Conservation (phyloP, 2,797 vertebrate species). For the Diceros bicornis region DNA sequence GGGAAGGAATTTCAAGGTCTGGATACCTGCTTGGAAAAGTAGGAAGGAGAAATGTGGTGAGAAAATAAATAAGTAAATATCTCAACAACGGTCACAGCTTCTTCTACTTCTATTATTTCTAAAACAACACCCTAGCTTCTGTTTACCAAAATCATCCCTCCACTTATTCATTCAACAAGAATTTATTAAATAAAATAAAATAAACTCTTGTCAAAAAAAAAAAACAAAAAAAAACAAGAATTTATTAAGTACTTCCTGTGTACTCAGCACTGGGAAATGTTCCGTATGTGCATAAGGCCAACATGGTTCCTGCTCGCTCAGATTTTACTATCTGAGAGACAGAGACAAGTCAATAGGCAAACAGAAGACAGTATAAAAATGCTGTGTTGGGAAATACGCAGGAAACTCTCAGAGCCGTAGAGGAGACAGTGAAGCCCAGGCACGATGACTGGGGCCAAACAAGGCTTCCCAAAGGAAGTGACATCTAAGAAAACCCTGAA, state of each 20-base stretch:
- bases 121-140: not conserved
- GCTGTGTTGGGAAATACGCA: not conserved
- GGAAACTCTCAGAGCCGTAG: not conserved
- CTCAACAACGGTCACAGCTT: not conserved
- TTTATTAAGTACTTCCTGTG: not conserved
- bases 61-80: not conserved
- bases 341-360: not conserved
- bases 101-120: not conserved
- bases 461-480: not conserved
- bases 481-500: not conserved
- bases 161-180: not conserved
- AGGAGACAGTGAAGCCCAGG: not conserved
- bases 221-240: too few species aligned
- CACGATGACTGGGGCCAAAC: rapidly evolving
- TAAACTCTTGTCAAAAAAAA: too few species aligned
- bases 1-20: not conserved
- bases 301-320: not conserved
- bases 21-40: not conserved
- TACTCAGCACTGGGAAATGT: not conserved
- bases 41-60: not conserved
- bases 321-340: not conserved
- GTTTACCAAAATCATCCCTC: not conserved
- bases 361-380: not conserved
- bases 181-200: not conserved
- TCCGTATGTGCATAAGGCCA: rapidly evolving